These are phyloP conservation scores for Phyllostomus hastatus DNA, from an alignment of 2,113 vertebrate species.

Conservation along the genomic window DNA sequence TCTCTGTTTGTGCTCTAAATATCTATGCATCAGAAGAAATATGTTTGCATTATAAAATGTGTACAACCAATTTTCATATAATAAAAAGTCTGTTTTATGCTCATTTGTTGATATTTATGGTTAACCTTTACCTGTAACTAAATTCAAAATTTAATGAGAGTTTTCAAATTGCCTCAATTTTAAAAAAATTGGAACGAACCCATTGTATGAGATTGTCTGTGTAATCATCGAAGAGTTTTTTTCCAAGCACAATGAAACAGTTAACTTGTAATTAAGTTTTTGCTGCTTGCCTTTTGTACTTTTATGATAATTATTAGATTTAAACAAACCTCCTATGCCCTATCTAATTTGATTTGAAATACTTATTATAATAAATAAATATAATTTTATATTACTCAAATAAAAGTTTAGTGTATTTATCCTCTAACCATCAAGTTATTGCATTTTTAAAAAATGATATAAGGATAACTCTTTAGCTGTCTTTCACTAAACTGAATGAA, in stretches of 20 bases:
- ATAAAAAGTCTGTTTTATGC: background rate
- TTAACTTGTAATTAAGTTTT: background rate
- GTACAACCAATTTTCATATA: background rate
- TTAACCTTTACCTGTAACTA: background rate
- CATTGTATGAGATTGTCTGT: background rate
- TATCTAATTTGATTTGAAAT: background rate
- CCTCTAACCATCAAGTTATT: background rate
- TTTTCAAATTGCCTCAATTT: background rate
- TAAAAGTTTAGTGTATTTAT: background rate
- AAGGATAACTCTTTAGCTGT: background rate
- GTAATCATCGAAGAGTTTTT: background rate
- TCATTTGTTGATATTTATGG: background rate
- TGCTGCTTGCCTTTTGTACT: background rate
- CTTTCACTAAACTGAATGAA: background rate
- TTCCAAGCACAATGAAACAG: background rate
- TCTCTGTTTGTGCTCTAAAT: background rate
- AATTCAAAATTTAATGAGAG: background rate
- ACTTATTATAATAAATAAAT: background rate
- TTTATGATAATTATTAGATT: background rate
- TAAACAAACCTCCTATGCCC: background rate
- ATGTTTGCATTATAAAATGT: background rate
- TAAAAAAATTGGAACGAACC: background rate
- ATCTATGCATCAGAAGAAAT: background rate
- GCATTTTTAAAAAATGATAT: background rate
- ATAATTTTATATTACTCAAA: background rate